Base-by-base conservation (phyloP, 2,888 invertebrate species). In the Nomada lathburiana region DNA sequence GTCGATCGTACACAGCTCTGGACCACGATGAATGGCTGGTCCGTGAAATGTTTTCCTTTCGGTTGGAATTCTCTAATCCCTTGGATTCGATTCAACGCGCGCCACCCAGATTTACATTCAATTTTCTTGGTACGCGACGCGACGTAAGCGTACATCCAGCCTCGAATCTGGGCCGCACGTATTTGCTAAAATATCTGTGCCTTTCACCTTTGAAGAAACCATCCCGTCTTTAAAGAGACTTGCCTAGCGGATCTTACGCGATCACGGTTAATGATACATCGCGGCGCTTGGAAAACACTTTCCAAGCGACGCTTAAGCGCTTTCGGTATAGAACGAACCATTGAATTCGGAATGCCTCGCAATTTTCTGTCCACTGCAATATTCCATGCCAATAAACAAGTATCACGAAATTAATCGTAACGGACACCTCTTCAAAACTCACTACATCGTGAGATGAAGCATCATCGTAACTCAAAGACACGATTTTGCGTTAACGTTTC, bases 31-130 rank as follows among this genome's bases (percentile, higher is more conserved):
- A 68, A 75, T 63, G 57, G 63, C n/a, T 16, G 55, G 50, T 63
- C 65, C 59, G 29, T 75, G 78, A 76, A 75, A 78, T 50, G 76
- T 76, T 69, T 57, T 69, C 68, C 50, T 47, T 73, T 74, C 60
- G 26, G 26, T n/a, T n/a, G 67, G 47, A 67, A 68, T 50, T 50
- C 75, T 74, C 65, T 67, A 62, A 77, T 77, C 77, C 60, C 29
- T 53, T 52, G 65, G 53, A 77, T 67, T 75, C 65, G 65, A 75
- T 75, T 55, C 47, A 26, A 52, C 29, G 59, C 50, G 42, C 59
- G 20, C 13, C 20, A 20, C 36, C 29, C 44, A 47, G 65, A 75
- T 77, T 75, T 62, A 53, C 65, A 26, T 75, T 77, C 76, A 67
- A 77, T 75, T 77, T 67, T 77, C 67, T 47, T 13, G 23, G 1